These are phyloP conservation scores for Leucophenga montana DNA, from an alignment of 2,888 invertebrate genomes.

Conservation along the genomic window DNA sequence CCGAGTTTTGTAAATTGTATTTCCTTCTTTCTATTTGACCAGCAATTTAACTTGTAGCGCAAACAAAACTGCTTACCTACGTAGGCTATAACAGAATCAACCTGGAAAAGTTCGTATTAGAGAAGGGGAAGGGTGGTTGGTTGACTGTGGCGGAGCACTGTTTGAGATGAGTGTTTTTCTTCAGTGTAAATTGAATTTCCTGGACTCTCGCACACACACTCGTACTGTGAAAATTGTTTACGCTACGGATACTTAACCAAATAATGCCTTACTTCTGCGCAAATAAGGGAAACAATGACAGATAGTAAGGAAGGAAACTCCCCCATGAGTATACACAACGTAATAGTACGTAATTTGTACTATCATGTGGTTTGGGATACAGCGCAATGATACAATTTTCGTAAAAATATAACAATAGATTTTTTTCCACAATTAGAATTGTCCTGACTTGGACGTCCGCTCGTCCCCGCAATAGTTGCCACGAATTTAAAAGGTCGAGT, in stretches of 20 bases:
- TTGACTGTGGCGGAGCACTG: background rate
- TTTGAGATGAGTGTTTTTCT: constrained; percentile 28
- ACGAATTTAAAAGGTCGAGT: background rate
- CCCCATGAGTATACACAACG: too few relatives aligned
- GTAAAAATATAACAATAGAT: too few relatives aligned
- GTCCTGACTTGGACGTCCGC: background rate
- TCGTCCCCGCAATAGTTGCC: constrained; percentile 12
- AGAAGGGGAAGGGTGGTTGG: constrained; percentile 16
- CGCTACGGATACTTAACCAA: constrained; percentile 20
- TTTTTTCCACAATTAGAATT: background rate
- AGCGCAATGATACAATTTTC: too few relatives aligned
- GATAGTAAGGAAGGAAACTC: background rate
- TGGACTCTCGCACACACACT: constrained; percentile 29
- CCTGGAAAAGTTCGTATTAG: constrained; percentile 28
- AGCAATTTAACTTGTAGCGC: constrained; percentile 14
- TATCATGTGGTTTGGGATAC: too few relatives aligned
- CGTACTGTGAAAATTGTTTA: constrained; percentile 32
- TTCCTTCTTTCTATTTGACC: background rate
- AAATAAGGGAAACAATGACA: background rate
- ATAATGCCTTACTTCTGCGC: background rate
- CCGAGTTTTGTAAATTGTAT: background rate
- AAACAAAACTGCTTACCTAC: constrained; percentile 16
- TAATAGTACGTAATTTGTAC: too few relatives aligned
- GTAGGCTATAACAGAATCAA: background rate
- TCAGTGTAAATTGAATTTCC: constrained; percentile 45